Conservation (phyloP, 1,140 invertebrate species). For the Spodoptera litura region DNA sequence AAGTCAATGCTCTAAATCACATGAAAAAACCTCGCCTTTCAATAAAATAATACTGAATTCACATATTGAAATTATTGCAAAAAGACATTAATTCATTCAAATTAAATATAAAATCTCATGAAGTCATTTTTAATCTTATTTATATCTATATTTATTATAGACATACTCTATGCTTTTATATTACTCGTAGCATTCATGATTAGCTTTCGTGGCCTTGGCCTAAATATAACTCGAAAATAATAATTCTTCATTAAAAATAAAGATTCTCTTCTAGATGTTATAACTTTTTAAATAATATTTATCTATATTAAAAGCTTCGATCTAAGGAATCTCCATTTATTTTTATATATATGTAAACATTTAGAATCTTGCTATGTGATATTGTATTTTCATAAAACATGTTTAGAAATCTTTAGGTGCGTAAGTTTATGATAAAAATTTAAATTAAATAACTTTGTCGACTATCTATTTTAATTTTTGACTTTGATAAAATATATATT, state of each 20-base stretch:
- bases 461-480: constrained; percentile 23
- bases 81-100: too few species aligned
- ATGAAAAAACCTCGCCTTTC: too few species aligned
- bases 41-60: too few species aligned
- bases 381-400: constrained; percentile 39
- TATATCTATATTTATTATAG: too few species aligned
- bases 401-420: constrained; percentile 20
- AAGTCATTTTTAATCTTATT: too few species aligned
- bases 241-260: neutral
- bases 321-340: constrained; percentile 51
- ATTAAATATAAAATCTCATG: too few species aligned
- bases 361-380: constrained; percentile 47
- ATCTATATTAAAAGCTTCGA: constrained; percentile 24
- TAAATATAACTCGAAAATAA: neutral
- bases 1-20: too few species aligned
- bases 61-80: too few species aligned
- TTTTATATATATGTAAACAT: constrained; percentile 48
- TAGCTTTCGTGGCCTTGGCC: too few species aligned
- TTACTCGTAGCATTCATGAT: too few species aligned
- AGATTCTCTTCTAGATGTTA: constrained; percentile 35
- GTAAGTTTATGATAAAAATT: constrained; percentile 12
- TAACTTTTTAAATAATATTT: constrained; percentile 26
- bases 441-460: constrained; percentile 11
- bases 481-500: neutral
- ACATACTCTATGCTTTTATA: too few species aligned